Conservation (phyloP, 2,888 invertebrate genomes). For the Ditula angustiorana region DNA sequence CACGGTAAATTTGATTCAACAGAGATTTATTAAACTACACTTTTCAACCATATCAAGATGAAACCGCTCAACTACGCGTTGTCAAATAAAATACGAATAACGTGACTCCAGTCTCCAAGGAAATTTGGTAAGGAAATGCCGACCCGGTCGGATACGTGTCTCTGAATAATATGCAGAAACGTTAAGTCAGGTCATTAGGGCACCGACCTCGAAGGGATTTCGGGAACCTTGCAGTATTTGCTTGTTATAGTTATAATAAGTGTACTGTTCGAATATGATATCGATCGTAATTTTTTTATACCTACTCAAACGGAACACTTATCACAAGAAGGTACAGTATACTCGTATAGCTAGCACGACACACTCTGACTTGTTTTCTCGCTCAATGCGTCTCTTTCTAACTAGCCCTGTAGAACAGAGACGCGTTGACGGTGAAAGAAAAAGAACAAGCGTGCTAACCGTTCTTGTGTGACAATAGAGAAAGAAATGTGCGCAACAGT, state of each 20-base stretch:
- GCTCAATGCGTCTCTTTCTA: too few species aligned
- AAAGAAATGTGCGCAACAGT: too few species aligned
- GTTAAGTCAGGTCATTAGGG: conserved; percentile 55
- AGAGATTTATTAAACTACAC: not conserved
- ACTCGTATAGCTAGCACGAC: too few species aligned
- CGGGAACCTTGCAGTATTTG: conserved; percentile 27
- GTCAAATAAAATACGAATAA: conserved; percentile 34
- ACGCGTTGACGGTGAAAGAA: too few species aligned
- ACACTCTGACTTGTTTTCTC: too few species aligned
- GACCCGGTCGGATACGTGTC: conserved; percentile 51
- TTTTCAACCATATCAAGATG: not conserved
- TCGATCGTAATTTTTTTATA: not conserved
- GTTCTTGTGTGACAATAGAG: too few species aligned
- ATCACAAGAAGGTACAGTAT: too few species aligned
- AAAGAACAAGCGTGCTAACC: too few species aligned
- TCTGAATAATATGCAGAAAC: conserved; percentile 54
- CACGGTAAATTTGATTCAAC: not conserved
- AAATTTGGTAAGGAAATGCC: conserved; percentile 53
- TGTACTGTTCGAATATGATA: not conserved
- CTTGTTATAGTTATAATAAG: conserved; percentile 15
- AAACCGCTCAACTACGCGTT: conserved; percentile 11
- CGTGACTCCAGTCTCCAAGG: conserved; percentile 52
- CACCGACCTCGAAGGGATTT: conserved; percentile 50
- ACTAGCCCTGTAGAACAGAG: too few species aligned
- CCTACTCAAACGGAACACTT: too few species aligned